Base-by-base conservation (phyloP, 2,797 vertebrate species). In the Pipistrellus pygmaeus region DNA sequence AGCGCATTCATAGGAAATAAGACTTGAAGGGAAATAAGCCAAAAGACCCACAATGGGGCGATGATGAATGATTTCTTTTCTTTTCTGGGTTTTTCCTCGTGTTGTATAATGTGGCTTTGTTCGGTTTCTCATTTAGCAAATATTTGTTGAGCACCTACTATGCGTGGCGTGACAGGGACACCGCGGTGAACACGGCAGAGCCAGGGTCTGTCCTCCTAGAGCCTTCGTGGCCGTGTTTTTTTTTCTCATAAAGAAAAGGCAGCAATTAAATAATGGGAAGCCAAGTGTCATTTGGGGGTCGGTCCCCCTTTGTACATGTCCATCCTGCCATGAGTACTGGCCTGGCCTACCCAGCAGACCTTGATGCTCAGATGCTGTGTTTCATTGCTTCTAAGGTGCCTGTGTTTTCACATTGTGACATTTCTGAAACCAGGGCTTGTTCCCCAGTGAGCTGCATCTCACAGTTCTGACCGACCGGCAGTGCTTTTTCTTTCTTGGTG, bases 1-100 rank as follows among this genome's bases (percentile, higher is more conserved):
- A 95, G 82, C 85, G 89, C 88, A 96, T 95, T 97, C 95, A 85
- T 87, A 83, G 85, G 90, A 96, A 96, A 95, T 96, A 94, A 96
- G 78, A 93, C 57, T 96, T 51, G 20, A 91, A 96, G 90, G 85
- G 85, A 94, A 97, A 94, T 93, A 96, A 96, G 84, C 87, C 91
- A 90, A 95, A 96, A 94, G 95, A 90, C 73, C 90, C 96, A 88
- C 96, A 80, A 68, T 88, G 82, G 77, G 84, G 73, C 78, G 91
- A 91, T 94, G 88, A 41, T 92, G 81, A 96, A 94, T 96, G 93
- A 96, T 90, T 95, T 94, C 71, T 91, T 92, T 96, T 89, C 88
- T 94, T 93, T 82, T 48, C 89, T 82, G 60, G 53, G 71, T 62
- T 83, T 91, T 90, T 84, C 44, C 44, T 12, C n/a, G 11, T 82